Conservation (phyloP, 2,888 invertebrate species). For the Linyphia triangularis region DNA sequence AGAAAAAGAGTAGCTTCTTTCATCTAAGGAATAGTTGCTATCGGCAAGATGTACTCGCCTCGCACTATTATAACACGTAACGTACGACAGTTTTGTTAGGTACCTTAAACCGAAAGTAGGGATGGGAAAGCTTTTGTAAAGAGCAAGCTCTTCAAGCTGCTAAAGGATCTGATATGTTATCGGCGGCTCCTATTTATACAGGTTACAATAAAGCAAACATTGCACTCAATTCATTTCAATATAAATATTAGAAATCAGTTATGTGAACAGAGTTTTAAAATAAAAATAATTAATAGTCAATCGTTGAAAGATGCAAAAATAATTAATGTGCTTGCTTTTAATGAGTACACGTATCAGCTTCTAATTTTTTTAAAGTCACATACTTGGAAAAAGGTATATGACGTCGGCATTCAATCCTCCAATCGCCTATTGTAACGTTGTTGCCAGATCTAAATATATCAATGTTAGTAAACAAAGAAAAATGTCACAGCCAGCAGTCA, state of each 20-base stretch:
- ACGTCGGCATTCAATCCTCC: neutral
- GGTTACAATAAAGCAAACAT: neutral
- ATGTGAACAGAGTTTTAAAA: too few species aligned
- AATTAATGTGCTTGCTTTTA: too few species aligned
- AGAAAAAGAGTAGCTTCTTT: constrained; percentile 22
- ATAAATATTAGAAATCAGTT: too few species aligned
- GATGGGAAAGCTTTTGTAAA: neutral
- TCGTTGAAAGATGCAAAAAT: too few species aligned
- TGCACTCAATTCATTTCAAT: constrained; percentile 30
- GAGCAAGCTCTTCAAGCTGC: neutral
- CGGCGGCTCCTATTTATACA: neutral
- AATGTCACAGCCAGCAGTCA: neutral
- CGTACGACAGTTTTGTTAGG: constrained; percentile 70
- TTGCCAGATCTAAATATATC: constrained; percentile 31
- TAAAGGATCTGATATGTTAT: neutral
- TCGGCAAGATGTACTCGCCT: constrained; percentile 67
- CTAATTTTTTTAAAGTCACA: too few species aligned
- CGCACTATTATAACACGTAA: constrained; percentile 67
- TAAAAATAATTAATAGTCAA: too few species aligned
- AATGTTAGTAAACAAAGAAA: constrained; percentile 57
- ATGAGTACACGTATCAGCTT: too few species aligned
- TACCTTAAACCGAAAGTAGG: neutral
- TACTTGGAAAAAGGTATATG: neutral
- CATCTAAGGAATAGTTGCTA: constrained; percentile 40
- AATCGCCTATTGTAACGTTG: neutral